Evolutionary conservation across 2,797 vertebrate species (phyloP).

Genomic region (Esox masquinongy): DNA sequence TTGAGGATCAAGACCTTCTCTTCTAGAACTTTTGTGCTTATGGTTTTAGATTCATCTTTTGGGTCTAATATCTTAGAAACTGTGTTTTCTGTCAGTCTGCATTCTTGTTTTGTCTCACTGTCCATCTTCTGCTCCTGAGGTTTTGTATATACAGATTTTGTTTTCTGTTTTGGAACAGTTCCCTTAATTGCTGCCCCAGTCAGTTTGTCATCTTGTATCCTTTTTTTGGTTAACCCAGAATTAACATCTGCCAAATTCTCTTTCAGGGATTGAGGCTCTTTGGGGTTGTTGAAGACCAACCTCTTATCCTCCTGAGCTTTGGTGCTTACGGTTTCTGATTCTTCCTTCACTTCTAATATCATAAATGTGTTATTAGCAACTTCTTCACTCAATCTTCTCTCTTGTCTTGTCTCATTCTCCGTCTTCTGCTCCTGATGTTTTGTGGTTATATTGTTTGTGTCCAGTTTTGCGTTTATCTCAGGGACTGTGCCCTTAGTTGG

Average conservation of each 20-base stretch:
- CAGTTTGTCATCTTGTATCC: neutral
- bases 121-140: too few species aligned
- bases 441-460: conserved; percentile 17
- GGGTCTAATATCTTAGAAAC: conserved; percentile 3
- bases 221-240: conserved; percentile 34
- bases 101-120: too few species aligned
- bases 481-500: neutral
- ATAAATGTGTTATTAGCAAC: neutral
- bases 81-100: too few species aligned
- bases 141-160: conserved; percentile 13
- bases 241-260: conserved; percentile 15
- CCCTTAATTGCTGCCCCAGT: too few species aligned
- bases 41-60: too few species aligned
- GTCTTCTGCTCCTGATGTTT: neutral
- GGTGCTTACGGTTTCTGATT: too few species aligned
- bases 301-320: too few species aligned
- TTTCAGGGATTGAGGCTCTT: conserved; percentile 19
- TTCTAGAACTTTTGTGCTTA: too few species aligned
- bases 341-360: neutral
- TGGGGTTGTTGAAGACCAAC: too few species aligned
- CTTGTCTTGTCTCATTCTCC: too few species aligned
- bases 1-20: too few species aligned
- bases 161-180: conserved; percentile 12
- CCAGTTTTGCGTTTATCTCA: conserved; percentile 15
- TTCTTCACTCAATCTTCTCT: too few species aligned